phyloP scores from a whole-genome alignment of 2,888 invertebrate species.

The Lepetodrilus schrolli region DNA sequence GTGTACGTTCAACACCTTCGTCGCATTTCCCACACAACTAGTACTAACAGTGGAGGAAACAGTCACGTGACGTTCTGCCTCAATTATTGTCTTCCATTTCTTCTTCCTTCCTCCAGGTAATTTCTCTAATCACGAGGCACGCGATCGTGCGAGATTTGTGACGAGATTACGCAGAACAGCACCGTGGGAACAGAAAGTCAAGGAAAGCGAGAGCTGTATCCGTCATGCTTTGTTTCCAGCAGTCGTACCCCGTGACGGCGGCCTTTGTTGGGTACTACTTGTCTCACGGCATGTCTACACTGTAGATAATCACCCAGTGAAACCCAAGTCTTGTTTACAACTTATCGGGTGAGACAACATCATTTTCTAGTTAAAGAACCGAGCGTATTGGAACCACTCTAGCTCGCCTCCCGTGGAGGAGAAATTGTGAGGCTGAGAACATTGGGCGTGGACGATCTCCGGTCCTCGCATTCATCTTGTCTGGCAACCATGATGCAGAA shows the following conservation, averaged over 20 bases:
- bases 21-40: slow-evolving; percentile 14
- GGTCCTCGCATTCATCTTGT: background rate
- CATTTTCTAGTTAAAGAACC: background rate
- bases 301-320: slow-evolving; percentile 1
- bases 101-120: background rate
- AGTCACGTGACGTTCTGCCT: background rate
- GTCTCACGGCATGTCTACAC: background rate
- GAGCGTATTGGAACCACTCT: background rate
- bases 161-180: slow-evolving; percentile 4
- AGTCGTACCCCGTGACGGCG: slow-evolving; percentile 9
- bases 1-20: too few relatives aligned
- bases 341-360: background rate
- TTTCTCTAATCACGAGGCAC: slow-evolving; percentile 18
- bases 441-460: too few relatives aligned
- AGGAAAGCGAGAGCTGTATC: too few relatives aligned
- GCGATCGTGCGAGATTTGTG: slow-evolving; percentile 17
- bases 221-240: background rate
- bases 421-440: too few relatives aligned
- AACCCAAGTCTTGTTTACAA: slow-evolving; percentile 6
- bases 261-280: slow-evolving; percentile 14
- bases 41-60: background rate
- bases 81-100: slow-evolving; percentile 21
- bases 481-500: background rate
- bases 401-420: too few relatives aligned
- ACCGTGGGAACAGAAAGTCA: background rate